phyloP scores from a whole-genome alignment of 2,888 invertebrate genomes.

The Melanotus villosus region DNA sequence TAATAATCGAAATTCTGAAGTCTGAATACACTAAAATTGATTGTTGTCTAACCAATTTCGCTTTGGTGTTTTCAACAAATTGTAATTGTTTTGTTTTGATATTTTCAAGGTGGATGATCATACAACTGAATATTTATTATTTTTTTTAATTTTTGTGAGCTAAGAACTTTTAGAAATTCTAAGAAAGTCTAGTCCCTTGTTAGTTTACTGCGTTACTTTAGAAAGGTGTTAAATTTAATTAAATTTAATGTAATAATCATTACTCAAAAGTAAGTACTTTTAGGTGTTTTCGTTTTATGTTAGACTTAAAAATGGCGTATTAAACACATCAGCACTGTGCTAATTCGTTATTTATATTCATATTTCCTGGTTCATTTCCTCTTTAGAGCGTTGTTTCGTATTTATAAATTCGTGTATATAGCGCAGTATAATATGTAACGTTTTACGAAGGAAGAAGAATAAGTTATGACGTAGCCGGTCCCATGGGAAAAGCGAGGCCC shows the following conservation, averaged over 20 bases:
- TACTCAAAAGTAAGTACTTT: neutral
- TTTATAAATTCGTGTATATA: conserved; percentile 58
- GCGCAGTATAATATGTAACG: conserved; percentile 61
- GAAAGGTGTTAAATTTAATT: neutral
- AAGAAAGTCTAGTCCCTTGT: too few relatives aligned
- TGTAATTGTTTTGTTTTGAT: too few relatives aligned
- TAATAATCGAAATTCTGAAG: too few relatives aligned
- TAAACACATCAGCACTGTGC: neutral
- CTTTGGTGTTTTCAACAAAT: too few relatives aligned
- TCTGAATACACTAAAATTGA: too few relatives aligned
- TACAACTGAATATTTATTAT: too few relatives aligned
- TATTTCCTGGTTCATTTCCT: conserved; percentile 41
- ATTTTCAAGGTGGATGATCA: too few relatives aligned
- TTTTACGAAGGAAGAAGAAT: conserved; percentile 65
- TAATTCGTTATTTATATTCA: conserved; percentile 32
- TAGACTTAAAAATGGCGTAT: conserved; percentile 8
- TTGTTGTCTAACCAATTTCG: too few relatives aligned
- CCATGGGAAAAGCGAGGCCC: conserved; percentile 62
- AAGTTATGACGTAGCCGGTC: conserved; percentile 67
- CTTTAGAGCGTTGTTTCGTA: conserved; percentile 45
- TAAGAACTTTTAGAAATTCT: too few relatives aligned
- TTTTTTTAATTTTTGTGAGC: too few relatives aligned
- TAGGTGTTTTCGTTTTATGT: neutral
- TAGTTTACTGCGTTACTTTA: too few relatives aligned
- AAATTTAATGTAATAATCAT: neutral